Conservation (phyloP, 1,140 invertebrate species). For the Leptinotarsa lineolata region DNA sequence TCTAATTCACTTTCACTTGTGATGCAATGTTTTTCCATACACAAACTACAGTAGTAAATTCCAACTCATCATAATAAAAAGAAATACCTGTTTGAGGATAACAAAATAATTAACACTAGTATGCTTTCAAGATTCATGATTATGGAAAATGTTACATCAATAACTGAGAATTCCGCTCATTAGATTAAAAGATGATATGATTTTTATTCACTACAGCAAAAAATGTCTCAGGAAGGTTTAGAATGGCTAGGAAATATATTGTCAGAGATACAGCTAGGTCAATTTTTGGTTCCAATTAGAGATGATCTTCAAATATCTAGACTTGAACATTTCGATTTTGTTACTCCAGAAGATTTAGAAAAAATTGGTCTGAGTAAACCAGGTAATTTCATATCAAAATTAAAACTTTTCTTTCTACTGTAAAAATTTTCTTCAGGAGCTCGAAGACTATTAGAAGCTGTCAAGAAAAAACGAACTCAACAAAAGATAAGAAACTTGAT, state of each 20-base stretch:
- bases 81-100: neutral
- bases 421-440: conserved; percentile 59
- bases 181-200: neutral
- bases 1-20: conserved; percentile 7
- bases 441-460: conserved; percentile 84
- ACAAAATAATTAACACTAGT: neutral
- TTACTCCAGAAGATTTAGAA: conserved; percentile 90
- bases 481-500: conserved; percentile 84
- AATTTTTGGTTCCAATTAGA: conserved; percentile 86
- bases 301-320: conserved; percentile 89
- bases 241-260: conserved; percentile 70
- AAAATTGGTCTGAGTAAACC: conserved; percentile 93
- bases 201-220: conserved; percentile 5
- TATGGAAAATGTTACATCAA: neutral
- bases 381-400: conserved; percentile 54
- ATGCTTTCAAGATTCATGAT: neutral
- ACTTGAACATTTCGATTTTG: conserved; percentile 94
- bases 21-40: conserved; percentile 7
- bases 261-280: conserved; percentile 87
- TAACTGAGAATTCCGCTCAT: neutral
- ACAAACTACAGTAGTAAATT: neutral
- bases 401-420: neutral
- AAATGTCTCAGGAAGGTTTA: conserved; percentile 43
- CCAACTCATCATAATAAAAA: neutral
- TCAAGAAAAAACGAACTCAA: conserved; percentile 83